Evolutionary conservation across 2,797 vertebrate species (phyloP).

Genomic region (Corythornis leucogaster): DNA sequence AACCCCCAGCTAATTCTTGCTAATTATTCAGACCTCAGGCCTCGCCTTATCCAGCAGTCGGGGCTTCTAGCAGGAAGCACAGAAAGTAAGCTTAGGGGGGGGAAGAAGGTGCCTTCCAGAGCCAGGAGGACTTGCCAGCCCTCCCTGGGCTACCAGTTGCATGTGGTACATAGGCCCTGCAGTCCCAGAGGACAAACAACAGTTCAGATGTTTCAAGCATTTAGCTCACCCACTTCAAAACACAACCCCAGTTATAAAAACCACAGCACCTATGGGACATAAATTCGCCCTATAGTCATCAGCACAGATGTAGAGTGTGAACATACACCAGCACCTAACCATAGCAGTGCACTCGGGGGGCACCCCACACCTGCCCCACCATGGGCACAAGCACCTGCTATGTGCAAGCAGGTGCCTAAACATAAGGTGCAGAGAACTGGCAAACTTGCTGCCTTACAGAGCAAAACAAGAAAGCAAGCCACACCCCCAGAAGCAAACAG

Average conservation of each 20-base stretch:
- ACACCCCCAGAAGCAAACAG: neutral
- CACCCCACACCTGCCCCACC: neutral
- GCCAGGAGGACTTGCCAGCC: neutral
- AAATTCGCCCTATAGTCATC: neutral
- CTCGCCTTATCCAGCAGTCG: neutral
- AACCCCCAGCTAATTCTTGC: conserved; percentile 34
- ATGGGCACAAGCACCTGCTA: neutral
- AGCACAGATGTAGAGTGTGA: neutral
- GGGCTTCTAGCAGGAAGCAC: neutral
- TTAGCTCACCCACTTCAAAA: neutral
- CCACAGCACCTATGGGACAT: neutral
- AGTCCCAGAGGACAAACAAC: fast-evolving
- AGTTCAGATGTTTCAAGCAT: neutral
- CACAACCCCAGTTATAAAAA: neutral
- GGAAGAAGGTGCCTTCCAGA: neutral
- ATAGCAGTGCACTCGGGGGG: neutral
- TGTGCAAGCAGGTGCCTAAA: fast-evolving
- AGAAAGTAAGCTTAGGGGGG: neutral
- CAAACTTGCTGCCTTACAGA: neutral
- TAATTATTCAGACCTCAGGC: conserved; percentile 57
- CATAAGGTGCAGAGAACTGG: neutral
- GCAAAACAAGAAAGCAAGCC: neutral
- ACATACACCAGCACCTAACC: neutral
- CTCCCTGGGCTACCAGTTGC: fast-evolving
- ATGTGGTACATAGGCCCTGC: fast-evolving